Percentiles rank a stretch among this genome's conserved stretches.
Conservation (phyloP, 2,888 invertebrate species). For the Salticus scenicus region DNA sequence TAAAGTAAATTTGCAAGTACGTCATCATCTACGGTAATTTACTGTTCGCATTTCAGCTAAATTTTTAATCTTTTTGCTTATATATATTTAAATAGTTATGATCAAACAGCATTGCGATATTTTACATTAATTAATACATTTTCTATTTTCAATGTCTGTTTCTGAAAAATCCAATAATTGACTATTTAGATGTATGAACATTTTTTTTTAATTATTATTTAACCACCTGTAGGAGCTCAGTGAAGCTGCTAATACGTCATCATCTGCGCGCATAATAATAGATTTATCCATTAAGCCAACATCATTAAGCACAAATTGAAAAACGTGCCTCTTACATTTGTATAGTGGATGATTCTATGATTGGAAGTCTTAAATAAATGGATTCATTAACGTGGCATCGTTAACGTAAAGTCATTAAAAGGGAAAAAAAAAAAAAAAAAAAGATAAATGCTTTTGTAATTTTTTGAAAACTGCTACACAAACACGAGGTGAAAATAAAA, state of each 20-base stretch:
- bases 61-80: no score
- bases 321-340: constrained; percentile 35
- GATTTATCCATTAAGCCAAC: constrained; percentile 44
- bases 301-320: constrained; percentile 50
- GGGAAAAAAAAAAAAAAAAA: background rate
- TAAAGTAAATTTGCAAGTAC: no score
- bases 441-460: background rate
- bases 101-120: no score
- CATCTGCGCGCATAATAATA: constrained; percentile 23
- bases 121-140: no score
- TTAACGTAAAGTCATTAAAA: background rate
- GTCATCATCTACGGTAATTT: no score
- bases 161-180: no score
- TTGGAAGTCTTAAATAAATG: constrained; percentile 32
- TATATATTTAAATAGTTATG: no score
- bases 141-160: no score
- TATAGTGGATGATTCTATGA: background rate
- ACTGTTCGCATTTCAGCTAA: no score
- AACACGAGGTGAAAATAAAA: no score
- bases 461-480: background rate
- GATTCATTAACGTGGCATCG: constrained; percentile 36
- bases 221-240: constrained; percentile 2
- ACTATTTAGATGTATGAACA: no score
- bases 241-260: background rate
- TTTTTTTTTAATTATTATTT: no score